These are phyloP conservation scores for Morelia viridis DNA, from an alignment of 2,797 vertebrate species.

Conservation along the genomic window DNA sequence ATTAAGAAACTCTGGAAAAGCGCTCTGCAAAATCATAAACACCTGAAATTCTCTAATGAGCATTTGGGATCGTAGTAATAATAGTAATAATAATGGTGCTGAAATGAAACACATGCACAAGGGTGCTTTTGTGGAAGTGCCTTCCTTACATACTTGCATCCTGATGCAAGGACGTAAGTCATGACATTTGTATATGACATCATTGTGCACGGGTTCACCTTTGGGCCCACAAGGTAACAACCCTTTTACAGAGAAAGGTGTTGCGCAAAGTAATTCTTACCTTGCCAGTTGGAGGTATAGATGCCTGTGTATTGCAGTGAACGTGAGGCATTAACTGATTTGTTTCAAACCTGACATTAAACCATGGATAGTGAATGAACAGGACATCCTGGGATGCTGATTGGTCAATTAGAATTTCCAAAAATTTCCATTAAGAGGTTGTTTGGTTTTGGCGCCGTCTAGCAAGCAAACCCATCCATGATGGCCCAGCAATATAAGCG, in stretches of 20 bases:
- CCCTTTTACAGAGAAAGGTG: neutral
- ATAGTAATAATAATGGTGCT: neutral
- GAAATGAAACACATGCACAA: neutral
- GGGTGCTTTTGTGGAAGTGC: neutral
- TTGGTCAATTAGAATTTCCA: neutral
- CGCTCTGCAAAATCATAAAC: too few species aligned
- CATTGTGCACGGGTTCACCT: neutral
- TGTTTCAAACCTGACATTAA: neutral
- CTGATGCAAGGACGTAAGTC: neutral
- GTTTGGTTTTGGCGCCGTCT: neutral
- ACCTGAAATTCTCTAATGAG: neutral
- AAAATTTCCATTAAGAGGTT: neutral
- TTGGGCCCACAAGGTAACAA: neutral
- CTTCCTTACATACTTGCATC: neutral
- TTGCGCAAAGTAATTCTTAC: neutral
- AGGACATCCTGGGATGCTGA: neutral
- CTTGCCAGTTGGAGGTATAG: neutral
- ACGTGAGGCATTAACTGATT: neutral
- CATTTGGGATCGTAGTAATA: neutral
- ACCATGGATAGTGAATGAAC: neutral
- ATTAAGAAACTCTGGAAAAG: too few species aligned
- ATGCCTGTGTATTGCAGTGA: neutral
- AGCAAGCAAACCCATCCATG: neutral
- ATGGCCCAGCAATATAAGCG: neutral
- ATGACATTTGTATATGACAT: neutral